These are phyloP conservation scores for Drosophila niveifrons DNA, from an alignment of 2,888 invertebrate species.

Conservation along the genomic window DNA sequence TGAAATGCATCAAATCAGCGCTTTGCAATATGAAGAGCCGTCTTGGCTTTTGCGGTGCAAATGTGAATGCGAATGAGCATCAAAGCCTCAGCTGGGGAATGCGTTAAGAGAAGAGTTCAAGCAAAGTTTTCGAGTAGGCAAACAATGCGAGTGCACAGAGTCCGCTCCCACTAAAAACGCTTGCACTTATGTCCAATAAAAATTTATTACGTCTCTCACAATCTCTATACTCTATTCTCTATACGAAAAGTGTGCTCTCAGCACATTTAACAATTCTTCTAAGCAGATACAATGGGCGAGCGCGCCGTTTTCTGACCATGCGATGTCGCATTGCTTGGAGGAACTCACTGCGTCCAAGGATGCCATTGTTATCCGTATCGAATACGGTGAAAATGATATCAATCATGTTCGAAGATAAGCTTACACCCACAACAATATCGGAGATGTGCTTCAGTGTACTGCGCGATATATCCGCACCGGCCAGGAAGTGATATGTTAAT, in stretches of 20 bases:
- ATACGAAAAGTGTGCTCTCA: neutral
- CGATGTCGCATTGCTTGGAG: slow-evolving; percentile 12
- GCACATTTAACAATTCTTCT: slow-evolving; percentile 1
- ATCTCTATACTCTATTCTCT: neutral
- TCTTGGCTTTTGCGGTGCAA: slow-evolving; percentile 19
- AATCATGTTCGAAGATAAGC: slow-evolving; percentile 34
- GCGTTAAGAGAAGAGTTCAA: neutral
- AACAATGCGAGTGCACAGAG: neutral
- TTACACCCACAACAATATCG: slow-evolving; percentile 25
- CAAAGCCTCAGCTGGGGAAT: neutral
- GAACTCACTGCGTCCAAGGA: slow-evolving; percentile 42
- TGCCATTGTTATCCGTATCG: slow-evolving; percentile 39
- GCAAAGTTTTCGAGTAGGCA: slow-evolving; percentile 7
- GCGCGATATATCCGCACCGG: slow-evolving; percentile 38
- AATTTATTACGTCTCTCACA: slow-evolving; percentile 24
- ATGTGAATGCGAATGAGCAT: neutral
- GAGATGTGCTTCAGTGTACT: slow-evolving; percentile 35
- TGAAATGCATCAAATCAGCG: slow-evolving; percentile 57
- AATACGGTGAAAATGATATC: slow-evolving; percentile 55
- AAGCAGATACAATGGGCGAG: neutral
- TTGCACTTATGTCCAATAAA: slow-evolving; percentile 25
- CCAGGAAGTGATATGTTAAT: slow-evolving; percentile 37
- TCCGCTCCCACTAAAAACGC: slow-evolving; percentile 5
- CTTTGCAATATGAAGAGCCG: slow-evolving; percentile 17
- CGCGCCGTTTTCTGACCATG: neutral